Percentiles rank a stretch among this genome's conserved stretches.
Conservation (phyloP, 2,797 vertebrate species). For the Dendrocincla tyrannina region DNA sequence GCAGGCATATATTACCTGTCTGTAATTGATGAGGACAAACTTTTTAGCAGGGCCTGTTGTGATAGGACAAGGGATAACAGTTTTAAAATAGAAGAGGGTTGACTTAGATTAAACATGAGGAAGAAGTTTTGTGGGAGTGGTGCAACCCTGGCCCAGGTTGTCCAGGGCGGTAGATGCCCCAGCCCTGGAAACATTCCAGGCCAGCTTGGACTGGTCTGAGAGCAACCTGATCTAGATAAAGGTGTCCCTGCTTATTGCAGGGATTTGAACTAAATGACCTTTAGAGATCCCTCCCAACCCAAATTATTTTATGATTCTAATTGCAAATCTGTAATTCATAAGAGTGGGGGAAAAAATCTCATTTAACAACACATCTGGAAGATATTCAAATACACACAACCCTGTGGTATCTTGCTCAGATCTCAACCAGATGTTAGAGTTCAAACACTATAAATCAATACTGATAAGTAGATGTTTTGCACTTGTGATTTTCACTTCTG, state of each 20-base stretch:
- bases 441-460: background rate
- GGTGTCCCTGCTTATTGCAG: background rate
- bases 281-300: background rate
- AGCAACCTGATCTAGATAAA: background rate
- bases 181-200: background rate
- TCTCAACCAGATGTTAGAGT: background rate
- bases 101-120: background rate
- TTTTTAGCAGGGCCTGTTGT: background rate
- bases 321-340: background rate
- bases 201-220: background rate
- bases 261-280: background rate
- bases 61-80: background rate
- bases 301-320: background rate
- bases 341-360: background rate
- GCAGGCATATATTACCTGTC: background rate
- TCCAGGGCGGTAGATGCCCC: background rate
- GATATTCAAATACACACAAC: background rate
- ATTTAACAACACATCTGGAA: background rate
- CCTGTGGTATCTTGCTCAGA: background rate
- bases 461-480: background rate
- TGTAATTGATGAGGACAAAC: background rate
- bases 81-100: background rate
- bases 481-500: background rate
- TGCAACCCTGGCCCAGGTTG: background rate
- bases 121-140: background rate